Evolutionary conservation across 2,888 invertebrate genomes (phyloP), one percentile per base, ranked within the genome.

Genomic region (Andrena camellia): DNA sequence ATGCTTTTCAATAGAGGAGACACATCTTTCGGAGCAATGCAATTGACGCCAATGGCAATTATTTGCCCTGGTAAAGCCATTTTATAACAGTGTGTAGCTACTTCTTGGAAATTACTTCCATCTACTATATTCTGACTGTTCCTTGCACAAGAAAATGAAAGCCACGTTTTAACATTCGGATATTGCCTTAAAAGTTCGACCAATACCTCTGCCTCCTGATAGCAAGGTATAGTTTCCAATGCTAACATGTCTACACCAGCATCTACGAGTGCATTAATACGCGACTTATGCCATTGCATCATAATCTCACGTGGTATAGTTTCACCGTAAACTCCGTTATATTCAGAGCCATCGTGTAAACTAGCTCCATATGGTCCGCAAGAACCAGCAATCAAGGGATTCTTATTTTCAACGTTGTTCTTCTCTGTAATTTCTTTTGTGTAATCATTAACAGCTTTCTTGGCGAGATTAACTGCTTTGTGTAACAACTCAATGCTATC

Each of bases 301-400:
- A 99, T 96, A 26, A 95, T 92, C 60, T 95, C 95, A 42, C 95
- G 94, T 3, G 96, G 93, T 0, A 97, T 96, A 72, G 94, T 96
- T 82, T 96, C 96, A 0, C 96, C 96, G 92, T 98, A 98, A 81
- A 95, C 95, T 23, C 99, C 99, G n/a, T 96, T 96, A 93, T 99
- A 99, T 93, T 99, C 99, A 0, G 99, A 99, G 13, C 97, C 97
- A 93, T 99, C 98, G 91, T 97, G 97, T 52, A 98, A 95, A 90
- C 96, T 97, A 0, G 99, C 99, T 0, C 99, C 99, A 93, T 98
- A 99, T 0, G 99, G 98, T 0, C 99, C 99, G 81, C 99, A 97
- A 0, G 98, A 98, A 0, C 98, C 99, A 29, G 97, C 98, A 64
- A 99, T 95, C 88, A 97, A 92, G 13, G 97, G 96, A 85, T 93